phyloP scores from a whole-genome alignment of 2,797 vertebrate genomes.

The Dendrocincla tyrannina region DNA sequence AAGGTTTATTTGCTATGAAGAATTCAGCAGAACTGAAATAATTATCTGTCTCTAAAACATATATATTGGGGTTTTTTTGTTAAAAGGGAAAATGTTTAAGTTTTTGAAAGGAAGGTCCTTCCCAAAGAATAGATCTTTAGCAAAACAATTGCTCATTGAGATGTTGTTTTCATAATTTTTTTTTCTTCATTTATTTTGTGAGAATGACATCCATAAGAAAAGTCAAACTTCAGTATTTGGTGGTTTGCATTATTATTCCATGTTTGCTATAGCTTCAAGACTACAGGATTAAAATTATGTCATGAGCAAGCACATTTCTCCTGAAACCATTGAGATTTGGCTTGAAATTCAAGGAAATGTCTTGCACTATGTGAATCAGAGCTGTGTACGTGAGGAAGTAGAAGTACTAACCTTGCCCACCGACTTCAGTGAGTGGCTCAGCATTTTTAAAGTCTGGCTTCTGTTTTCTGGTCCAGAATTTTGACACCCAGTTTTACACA shows the following conservation, averaged over 20 bases:
- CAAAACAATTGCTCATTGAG: neutral
- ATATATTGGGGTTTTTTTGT: accelerated
- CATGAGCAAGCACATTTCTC: accelerated
- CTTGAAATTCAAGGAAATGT: neutral
- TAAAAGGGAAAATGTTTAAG: neutral
- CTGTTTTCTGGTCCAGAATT: neutral
- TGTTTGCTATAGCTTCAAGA: neutral
- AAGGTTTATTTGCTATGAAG: neutral
- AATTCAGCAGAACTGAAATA: neutral
- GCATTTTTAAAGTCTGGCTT: neutral
- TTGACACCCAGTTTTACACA: neutral
- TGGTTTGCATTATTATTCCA: neutral
- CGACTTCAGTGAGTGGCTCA: neutral
- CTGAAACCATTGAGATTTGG: neutral
- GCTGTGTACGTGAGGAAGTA: neutral
- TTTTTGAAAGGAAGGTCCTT: neutral
- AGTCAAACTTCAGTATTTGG: neutral
- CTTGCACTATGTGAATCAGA: neutral
- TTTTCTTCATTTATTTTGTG: neutral
- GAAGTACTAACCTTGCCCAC: neutral
- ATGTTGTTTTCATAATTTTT: neutral
- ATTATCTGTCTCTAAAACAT: neutral
- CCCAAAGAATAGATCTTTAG: neutral
- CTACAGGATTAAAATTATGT: neutral
- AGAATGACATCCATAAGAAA: neutral